phyloP scores from a whole-genome alignment of 2,797 vertebrate genomes.

The Sitta carolinensis region DNA sequence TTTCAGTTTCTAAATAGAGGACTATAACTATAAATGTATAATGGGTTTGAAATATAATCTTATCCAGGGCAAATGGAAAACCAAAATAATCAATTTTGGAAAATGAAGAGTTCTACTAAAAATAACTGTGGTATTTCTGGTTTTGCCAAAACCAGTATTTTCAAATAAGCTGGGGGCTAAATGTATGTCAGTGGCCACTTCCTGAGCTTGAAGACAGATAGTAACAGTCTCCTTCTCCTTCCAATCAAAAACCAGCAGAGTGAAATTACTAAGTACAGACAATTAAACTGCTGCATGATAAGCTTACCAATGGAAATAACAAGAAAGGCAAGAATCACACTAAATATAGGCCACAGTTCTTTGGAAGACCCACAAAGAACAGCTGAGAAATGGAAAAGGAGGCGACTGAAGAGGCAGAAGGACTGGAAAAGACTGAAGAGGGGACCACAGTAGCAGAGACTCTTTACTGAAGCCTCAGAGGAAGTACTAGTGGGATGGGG shows the following conservation, averaged over 20 bases:
- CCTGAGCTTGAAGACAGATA: background rate
- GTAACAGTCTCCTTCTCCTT: background rate
- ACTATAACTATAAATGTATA: background rate
- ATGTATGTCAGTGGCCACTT: background rate
- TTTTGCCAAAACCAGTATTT: background rate
- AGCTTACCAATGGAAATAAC: background rate
- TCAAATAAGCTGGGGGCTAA: background rate
- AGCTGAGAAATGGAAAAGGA: background rate
- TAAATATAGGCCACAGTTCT: background rate
- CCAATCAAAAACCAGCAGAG: background rate
- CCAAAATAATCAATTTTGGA: constrained; percentile 2
- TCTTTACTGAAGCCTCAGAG: background rate
- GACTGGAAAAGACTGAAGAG: background rate
- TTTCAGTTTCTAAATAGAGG: background rate
- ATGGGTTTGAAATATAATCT: constrained; percentile 9
- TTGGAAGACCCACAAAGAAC: background rate
- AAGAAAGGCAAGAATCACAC: background rate
- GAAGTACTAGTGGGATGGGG: background rate
- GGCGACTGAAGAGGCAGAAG: background rate
- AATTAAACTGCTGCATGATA: background rate
- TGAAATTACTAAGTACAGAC: background rate
- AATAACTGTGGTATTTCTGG: constrained; percentile 11
- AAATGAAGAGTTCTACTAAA: constrained; percentile 26
- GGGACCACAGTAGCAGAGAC: background rate
- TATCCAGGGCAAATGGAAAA: constrained; percentile 14